These are phyloP conservation scores for Pseudorhombus dupliciocellatus DNA, from an alignment of 2,113 vertebrate genomes.

Conservation along the genomic window DNA sequence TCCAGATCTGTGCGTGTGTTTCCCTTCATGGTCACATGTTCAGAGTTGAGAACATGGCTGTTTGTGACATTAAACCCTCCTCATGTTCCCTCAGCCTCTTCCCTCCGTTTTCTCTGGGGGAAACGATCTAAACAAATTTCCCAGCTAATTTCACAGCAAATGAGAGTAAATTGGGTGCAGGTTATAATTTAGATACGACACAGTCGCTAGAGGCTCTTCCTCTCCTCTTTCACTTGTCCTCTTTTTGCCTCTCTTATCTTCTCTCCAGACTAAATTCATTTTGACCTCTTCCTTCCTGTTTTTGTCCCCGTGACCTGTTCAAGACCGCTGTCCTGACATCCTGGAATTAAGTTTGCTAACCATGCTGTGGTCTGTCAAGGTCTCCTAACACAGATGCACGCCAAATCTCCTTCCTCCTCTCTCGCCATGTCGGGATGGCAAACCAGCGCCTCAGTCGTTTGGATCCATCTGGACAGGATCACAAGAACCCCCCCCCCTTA, in stretches of 20 bases:
- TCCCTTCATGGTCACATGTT: background rate
- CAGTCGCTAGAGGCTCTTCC: constrained; percentile 66
- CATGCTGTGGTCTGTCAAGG: constrained; percentile 16
- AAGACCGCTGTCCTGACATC: constrained; percentile 1
- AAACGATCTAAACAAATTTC: constrained; percentile 74
- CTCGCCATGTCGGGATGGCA: constrained; percentile 15
- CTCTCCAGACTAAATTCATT: constrained; percentile 37
- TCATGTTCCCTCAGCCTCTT: constrained; percentile 29
- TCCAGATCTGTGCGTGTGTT: no score
- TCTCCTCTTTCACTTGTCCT: constrained; percentile 11
- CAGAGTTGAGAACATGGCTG: constrained; percentile 1
- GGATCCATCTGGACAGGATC: constrained; percentile 49
- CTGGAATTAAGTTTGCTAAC: constrained; percentile 24
- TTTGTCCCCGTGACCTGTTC: constrained; percentile 9
- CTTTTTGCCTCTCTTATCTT: constrained; percentile 12
- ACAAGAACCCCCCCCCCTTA: background rate
- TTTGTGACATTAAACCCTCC: constrained; percentile 45
- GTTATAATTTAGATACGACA: constrained; percentile 73
- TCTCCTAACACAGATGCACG: constrained; percentile 8
- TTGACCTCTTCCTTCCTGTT: constrained; percentile 23
- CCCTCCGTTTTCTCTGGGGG: constrained; percentile 48
- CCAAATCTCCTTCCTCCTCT: constrained; percentile 13
- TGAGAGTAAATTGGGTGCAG: constrained; percentile 79
- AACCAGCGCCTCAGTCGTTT: constrained; percentile 36
- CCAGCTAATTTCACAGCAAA: constrained; percentile 77